phyloP scores from a whole-genome alignment of 2,113 vertebrate genomes.

The Hylia prasina region DNA sequence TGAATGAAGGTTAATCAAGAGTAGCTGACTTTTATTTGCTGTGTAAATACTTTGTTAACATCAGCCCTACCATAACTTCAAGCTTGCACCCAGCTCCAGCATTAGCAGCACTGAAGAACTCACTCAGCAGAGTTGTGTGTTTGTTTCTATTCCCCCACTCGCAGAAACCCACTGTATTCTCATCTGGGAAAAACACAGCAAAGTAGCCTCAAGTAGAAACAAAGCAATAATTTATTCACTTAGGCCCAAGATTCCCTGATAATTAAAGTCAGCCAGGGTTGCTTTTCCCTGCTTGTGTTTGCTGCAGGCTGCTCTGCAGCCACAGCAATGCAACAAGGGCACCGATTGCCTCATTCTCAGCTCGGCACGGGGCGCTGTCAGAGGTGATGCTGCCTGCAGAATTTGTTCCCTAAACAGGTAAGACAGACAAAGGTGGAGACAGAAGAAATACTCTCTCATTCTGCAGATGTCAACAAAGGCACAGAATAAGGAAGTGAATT shows the following conservation, averaged over 20 bases:
- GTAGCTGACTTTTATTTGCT: background rate
- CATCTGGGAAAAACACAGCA: background rate
- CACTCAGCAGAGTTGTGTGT: background rate
- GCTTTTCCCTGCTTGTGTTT: background rate
- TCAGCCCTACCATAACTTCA: background rate
- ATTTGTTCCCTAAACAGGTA: background rate
- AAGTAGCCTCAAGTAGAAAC: background rate
- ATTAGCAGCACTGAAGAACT: background rate
- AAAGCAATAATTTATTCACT: background rate
- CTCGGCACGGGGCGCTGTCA: background rate
- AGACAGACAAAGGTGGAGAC: background rate
- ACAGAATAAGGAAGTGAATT: background rate
- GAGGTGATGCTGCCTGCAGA: background rate
- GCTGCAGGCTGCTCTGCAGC: background rate
- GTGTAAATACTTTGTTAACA: background rate
- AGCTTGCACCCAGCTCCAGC: background rate
- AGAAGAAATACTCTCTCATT: background rate
- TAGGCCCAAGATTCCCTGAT: background rate
- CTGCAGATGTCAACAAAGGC: slow-evolving; percentile 8
- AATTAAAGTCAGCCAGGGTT: background rate
- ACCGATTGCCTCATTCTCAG: background rate
- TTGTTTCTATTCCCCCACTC: background rate
- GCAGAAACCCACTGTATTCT: background rate
- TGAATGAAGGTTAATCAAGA: background rate
- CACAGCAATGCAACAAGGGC: background rate